Conservation (phyloP, 2,888 invertebrate species). For the Patella pellucida region DNA sequence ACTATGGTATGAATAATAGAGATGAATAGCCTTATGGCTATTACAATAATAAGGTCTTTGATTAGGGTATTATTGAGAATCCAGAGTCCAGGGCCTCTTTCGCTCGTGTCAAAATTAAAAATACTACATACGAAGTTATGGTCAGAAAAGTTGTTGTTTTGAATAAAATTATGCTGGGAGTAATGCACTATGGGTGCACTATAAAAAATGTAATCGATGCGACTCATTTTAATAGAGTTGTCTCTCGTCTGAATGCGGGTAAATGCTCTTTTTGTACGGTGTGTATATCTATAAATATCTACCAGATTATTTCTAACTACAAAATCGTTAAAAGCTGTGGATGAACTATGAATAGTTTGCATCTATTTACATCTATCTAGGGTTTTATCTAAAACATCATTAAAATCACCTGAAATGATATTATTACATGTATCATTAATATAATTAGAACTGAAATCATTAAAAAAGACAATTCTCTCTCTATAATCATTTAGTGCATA, state of each 20-base stretch:
- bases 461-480: background rate
- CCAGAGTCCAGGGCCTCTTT: background rate
- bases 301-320: background rate
- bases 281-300: background rate
- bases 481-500: background rate
- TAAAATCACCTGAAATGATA: background rate
- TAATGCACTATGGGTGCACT: background rate
- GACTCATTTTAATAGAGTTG: background rate
- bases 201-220: background rate
- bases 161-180: background rate
- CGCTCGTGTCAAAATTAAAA: background rate
- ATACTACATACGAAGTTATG: background rate
- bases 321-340: background rate
- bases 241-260: background rate
- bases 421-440: background rate
- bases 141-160: background rate
- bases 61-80: background rate
- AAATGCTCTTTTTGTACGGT: background rate
- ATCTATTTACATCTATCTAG: background rate
- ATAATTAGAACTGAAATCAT: background rate
- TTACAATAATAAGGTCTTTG: background rate
- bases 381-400: background rate
- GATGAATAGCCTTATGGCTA: too few species aligned
- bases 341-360: background rate
- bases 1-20: too few species aligned